Percentiles rank a stretch among this genome's conserved stretches.
Conservation (phyloP, 2,888 invertebrate genomes). For the Cactoblastis cactorum region DNA sequence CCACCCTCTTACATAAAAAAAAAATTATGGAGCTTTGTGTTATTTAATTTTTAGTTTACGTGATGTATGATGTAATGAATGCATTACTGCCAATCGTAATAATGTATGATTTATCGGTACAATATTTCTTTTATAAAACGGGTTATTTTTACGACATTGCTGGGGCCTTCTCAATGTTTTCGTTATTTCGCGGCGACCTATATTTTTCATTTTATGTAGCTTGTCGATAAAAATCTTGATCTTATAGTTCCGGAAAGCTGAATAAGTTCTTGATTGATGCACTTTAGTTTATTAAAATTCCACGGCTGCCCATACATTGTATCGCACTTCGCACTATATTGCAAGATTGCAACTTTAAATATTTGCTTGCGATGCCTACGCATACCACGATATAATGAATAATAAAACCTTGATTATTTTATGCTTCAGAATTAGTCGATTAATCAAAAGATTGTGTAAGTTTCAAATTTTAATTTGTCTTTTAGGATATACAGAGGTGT, state of each 20-base stretch:
- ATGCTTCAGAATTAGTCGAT: background rate
- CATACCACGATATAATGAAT: background rate
- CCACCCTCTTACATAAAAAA: too few species aligned
- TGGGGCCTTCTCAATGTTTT: slow-evolving; percentile 18
- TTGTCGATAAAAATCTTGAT: slow-evolving; percentile 38
- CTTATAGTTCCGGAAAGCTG: slow-evolving; percentile 52
- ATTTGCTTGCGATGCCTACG: slow-evolving; percentile 11
- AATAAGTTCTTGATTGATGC: slow-evolving; percentile 54
- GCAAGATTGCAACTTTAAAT: slow-evolving; percentile 15
- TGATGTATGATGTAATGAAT: too few species aligned
- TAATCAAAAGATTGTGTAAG: background rate
- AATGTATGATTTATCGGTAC: background rate
- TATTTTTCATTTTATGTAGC: slow-evolving; percentile 27
- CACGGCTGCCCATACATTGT: slow-evolving; percentile 38
- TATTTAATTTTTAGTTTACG: too few species aligned
- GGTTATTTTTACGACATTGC: slow-evolving; percentile 6
- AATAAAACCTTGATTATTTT: background rate
- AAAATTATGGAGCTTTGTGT: too few species aligned
- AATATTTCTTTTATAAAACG: background rate
- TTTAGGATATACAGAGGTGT: too few species aligned
- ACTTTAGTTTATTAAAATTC: slow-evolving; percentile 43
- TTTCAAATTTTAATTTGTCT: background rate
- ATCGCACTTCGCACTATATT: slow-evolving; percentile 21
- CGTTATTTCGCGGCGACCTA: slow-evolving; percentile 29
- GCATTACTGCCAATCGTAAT: too few species aligned